These are phyloP conservation scores for Sebastolobus alascanus DNA, from an alignment of 2,797 vertebrate species.

Conservation along the genomic window DNA sequence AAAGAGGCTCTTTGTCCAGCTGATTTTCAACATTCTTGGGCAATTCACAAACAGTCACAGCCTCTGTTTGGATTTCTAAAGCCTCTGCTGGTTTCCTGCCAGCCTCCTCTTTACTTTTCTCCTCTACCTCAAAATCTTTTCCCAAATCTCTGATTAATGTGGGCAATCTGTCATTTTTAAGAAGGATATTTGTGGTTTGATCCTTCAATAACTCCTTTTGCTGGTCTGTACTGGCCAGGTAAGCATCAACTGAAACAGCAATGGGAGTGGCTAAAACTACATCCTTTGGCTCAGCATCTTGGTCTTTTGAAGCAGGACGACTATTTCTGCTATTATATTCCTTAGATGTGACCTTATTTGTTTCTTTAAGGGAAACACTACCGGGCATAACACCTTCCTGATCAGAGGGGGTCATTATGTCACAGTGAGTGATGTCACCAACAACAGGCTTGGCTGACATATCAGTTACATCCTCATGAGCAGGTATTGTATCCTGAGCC, in stretches of 20 bases:
- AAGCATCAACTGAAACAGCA: conserved; percentile 6
- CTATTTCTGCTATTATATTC: conserved; percentile 10
- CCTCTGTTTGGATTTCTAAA: conserved; percentile 58
- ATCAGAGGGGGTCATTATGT: conserved; percentile 23
- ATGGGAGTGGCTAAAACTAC: background rate
- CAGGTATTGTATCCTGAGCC: conserved; percentile 35
- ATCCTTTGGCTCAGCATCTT: conserved; percentile 26
- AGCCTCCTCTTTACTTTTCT: conserved; percentile 50
- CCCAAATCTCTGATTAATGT: conserved; percentile 18
- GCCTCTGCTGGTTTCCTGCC: conserved; percentile 48
- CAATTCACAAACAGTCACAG: conserved; percentile 57
- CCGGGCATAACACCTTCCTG: conserved; percentile 1
- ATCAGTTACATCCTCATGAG: conserved; percentile 47
- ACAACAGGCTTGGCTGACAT: conserved; percentile 44
- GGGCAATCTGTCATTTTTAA: conserved; percentile 24
- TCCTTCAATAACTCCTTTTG: conserved; percentile 6
- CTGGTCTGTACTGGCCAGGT: conserved; percentile 4
- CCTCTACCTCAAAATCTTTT: conserved; percentile 27
- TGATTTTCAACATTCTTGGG: conserved; percentile 70
- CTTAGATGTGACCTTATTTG: conserved; percentile 19
- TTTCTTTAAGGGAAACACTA: conserved; percentile 11
- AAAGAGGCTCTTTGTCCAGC: conserved; percentile 72
- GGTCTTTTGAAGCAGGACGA: conserved; percentile 29
- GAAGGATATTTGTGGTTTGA: conserved; percentile 36
- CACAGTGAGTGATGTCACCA: conserved; percentile 20